phyloP scores from a whole-genome alignment of 2,113 vertebrate genomes.

The Ariopsis seemanni region DNA sequence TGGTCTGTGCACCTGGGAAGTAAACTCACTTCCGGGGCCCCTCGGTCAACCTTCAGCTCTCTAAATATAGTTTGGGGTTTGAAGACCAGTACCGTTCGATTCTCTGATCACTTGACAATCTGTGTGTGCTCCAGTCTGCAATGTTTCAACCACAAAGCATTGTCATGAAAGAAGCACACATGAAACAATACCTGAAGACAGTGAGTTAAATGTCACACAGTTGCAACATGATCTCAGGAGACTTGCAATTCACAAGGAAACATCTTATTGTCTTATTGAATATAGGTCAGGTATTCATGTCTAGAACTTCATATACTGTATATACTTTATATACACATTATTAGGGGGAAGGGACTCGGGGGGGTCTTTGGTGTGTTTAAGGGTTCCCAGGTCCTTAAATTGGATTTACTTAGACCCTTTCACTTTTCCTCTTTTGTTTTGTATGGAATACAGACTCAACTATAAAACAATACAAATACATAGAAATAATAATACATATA shows the following conservation, averaged over 20 bases:
- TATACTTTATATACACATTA: neutral
- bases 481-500: neutral
- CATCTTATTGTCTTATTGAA: neutral
- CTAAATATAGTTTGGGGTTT: conserved; percentile 20
- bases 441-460: neutral
- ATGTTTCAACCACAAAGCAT: neutral
- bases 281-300: conserved; percentile 1
- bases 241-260: neutral
- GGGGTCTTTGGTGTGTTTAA: neutral
- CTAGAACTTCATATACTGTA: neutral
- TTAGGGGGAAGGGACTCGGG: too few species aligned
- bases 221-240: conserved; percentile 2
- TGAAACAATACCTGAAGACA: neutral
- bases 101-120: neutral
- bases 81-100: conserved; percentile 16
- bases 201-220: conserved; percentile 19
- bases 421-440: neutral
- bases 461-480: neutral
- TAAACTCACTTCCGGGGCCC: conserved; percentile 20
- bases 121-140: neutral
- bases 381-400: neutral
- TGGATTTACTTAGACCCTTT: neutral
- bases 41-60: neutral
- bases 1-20: neutral
- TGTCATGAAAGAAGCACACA: neutral